Percentiles rank a stretch among this genome's conserved stretches.
phyloP scores from a whole-genome alignment of 2,113 vertebrate species.

The Danio rerio region DNA sequence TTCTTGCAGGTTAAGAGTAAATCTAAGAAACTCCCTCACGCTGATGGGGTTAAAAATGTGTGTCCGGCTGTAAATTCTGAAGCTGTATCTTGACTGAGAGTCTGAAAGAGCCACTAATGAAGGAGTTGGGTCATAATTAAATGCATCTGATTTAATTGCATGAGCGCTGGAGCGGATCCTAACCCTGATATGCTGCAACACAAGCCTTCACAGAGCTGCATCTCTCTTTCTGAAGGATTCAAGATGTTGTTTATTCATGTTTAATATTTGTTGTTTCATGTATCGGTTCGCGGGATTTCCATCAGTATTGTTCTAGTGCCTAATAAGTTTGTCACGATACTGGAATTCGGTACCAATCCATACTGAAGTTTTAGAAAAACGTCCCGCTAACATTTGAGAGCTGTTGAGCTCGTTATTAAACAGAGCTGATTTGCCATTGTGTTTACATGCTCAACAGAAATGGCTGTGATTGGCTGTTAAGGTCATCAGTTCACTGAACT shows the following conservation, averaged over 20 bases:
- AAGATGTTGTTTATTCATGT: not conserved
- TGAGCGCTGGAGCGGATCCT: not conserved
- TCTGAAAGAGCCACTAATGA: not conserved
- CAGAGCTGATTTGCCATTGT: too few relatives aligned
- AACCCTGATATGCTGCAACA: not conserved
- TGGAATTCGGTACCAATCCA: too few relatives aligned
- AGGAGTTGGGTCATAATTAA: not conserved
- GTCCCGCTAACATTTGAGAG: too few relatives aligned
- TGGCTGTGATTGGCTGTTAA: too few relatives aligned
- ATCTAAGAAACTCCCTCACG: not conserved
- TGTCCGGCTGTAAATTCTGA: not conserved
- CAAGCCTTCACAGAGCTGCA: not conserved
- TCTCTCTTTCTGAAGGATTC: not conserved
- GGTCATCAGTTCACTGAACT: too few relatives aligned
- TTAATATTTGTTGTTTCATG: not conserved
- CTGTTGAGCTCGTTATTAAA: too few relatives aligned
- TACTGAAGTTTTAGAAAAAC: too few relatives aligned
- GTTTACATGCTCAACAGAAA: too few relatives aligned
- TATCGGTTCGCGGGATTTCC: not conserved
- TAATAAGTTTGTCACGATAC: not conserved
- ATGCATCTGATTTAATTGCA: conserved; percentile 11
- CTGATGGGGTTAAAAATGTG: not conserved
- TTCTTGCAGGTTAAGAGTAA: conserved; percentile 23
- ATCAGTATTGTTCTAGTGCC: conserved; percentile 22
- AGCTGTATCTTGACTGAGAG: not conserved